Conservation (phyloP, 2,797 vertebrate genomes). For the Microctenopoma lineatum region DNA sequence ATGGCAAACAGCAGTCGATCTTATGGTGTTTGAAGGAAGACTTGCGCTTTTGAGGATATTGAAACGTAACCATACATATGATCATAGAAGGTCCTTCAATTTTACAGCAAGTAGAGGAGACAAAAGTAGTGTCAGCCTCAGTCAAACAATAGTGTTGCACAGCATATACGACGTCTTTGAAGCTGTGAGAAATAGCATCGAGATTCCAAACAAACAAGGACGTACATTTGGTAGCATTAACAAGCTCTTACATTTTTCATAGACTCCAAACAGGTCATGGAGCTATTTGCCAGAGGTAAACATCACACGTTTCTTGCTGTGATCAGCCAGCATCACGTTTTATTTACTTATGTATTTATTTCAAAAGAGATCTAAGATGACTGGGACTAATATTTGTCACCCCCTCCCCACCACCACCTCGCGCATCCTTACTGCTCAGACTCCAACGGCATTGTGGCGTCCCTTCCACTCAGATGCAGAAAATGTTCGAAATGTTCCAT, state of each 20-base stretch:
- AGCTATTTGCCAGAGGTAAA: constrained; percentile 61
- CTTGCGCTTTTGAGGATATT: constrained; percentile 5
- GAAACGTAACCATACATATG: constrained; percentile 4
- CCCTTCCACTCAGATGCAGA: constrained; percentile 2
- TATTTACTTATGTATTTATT: constrained; percentile 38
- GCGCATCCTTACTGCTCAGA: neutral
- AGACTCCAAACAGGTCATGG: constrained; percentile 52
- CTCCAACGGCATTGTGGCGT: constrained; percentile 18
- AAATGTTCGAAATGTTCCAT: constrained; percentile 41
- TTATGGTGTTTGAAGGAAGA: constrained; percentile 44
- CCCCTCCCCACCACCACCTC: constrained; percentile 1
- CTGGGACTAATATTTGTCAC: constrained; percentile 46
- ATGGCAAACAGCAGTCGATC: constrained; percentile 34
- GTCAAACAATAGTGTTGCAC: neutral
- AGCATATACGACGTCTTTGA: constrained; percentile 28
- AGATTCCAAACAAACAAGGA: constrained; percentile 41
- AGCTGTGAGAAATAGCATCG: constrained; percentile 33
- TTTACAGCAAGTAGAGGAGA: neutral
- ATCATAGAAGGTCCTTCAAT: neutral
- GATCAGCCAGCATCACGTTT: constrained; percentile 48
- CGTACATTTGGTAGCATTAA: constrained; percentile 49
- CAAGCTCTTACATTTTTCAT: constrained; percentile 61
- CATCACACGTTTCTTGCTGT: constrained; percentile 31
- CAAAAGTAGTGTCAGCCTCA: neutral
- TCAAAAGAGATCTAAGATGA: constrained; percentile 40